Evolutionary conservation across 2,113 vertebrate genomes (phyloP).

Genomic region (Apodemus sylvaticus): DNA sequence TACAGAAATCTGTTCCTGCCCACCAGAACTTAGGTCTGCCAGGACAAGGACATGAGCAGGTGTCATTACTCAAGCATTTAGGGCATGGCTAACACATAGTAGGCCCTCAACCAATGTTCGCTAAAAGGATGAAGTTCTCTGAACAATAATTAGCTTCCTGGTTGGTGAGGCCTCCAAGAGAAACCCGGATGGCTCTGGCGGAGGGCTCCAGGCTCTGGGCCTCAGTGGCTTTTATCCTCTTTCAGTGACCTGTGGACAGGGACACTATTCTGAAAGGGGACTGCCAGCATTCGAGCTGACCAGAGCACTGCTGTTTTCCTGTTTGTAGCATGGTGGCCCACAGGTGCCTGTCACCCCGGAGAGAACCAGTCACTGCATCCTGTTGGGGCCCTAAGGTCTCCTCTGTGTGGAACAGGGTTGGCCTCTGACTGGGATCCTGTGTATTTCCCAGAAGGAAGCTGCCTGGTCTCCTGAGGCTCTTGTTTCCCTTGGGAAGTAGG

Average conservation of each 20-base stretch:
- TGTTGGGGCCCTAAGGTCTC: background rate
- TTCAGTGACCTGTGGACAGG: background rate
- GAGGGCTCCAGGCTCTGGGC: background rate
- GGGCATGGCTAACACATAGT: background rate
- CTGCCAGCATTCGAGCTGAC: background rate
- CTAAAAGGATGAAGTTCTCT: background rate
- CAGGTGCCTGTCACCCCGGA: fast-evolving
- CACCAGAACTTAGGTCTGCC: background rate
- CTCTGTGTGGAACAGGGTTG: background rate
- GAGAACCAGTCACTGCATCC: background rate
- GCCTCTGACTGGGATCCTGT: background rate
- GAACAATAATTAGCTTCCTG: background rate
- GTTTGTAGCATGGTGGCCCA: background rate
- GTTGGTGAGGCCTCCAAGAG: background rate
- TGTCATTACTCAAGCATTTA: background rate
- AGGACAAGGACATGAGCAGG: fast-evolving
- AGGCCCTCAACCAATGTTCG: background rate
- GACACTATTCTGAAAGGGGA: background rate
- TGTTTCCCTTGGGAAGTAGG: background rate
- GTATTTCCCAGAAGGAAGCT: background rate
- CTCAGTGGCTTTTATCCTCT: background rate
- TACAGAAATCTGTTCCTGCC: background rate
- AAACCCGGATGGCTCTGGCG: background rate
- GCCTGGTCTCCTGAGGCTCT: background rate
- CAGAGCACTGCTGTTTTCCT: background rate